Evolutionary conservation across 1,140 invertebrate genomes (phyloP).

Genomic region (Drosophila arizonae): DNA sequence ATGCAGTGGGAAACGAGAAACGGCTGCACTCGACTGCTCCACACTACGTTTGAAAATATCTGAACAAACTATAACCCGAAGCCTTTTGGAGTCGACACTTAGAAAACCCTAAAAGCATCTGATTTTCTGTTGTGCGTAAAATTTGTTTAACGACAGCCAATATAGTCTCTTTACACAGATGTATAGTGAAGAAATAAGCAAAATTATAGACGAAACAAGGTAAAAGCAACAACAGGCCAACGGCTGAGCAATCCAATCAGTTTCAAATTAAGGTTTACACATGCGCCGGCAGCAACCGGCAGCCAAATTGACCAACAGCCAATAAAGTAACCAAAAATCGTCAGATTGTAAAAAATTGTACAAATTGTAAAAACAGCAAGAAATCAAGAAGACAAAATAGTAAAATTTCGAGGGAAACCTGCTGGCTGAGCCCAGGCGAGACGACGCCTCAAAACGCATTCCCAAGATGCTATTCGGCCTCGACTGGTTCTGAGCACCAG

Average conservation of each 20-base stretch:
- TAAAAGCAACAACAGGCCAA: constrained; percentile 49
- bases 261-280: constrained; percentile 79
- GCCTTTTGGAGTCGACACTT: too few relatives aligned
- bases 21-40: not conserved
- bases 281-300: constrained; percentile 54
- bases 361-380: constrained; percentile 21
- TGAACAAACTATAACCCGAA: not conserved
- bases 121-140: too few relatives aligned
- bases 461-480: constrained; percentile 45
- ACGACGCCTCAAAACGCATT: constrained; percentile 66
- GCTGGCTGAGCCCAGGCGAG: constrained; percentile 61
- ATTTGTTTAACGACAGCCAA: too few relatives aligned
- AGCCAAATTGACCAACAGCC: constrained; percentile 69
- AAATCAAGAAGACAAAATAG: constrained; percentile 12
- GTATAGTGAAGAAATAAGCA: constrained; percentile 40
- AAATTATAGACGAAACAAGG: constrained; percentile 33
- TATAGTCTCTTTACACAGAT: too few relatives aligned
- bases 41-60: not conserved
- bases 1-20: constrained; percentile 46
- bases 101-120: not conserved
- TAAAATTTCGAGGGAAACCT: constrained; percentile 51
- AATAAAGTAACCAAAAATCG: constrained; percentile 49
- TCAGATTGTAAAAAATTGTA: constrained; percentile 1
- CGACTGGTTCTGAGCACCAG: constrained; percentile 22
- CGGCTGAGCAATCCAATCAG: constrained; percentile 72